Evolutionary conservation across 2,113 vertebrate genomes (phyloP).

Genomic region (Manacus vitellinus): DNA sequence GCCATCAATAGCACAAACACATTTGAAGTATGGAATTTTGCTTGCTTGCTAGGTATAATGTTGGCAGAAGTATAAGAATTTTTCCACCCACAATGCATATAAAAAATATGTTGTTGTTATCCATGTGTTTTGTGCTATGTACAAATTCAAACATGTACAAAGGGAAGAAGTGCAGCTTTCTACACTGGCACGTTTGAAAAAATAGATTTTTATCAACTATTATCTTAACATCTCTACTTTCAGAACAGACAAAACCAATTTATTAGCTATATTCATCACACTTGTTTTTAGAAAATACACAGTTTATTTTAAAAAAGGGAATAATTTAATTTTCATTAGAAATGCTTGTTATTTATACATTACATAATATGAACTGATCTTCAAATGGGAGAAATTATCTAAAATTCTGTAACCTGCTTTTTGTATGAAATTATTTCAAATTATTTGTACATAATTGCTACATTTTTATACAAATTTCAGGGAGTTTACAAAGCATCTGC

Average conservation of each 20-base stretch:
- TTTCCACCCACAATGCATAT: neutral
- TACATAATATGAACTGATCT: neutral
- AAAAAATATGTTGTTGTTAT: neutral
- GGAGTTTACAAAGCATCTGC: slow-evolving; percentile 35
- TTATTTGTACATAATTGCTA: neutral
- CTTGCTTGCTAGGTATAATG: neutral
- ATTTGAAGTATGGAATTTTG: neutral
- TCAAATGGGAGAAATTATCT: neutral
- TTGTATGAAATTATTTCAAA: neutral
- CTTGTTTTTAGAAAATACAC: neutral
- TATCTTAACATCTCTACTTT: neutral
- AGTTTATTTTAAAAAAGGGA: neutral
- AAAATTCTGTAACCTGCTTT: neutral
- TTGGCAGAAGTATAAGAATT: neutral
- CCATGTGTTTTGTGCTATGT: neutral
- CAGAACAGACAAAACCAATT: neutral
- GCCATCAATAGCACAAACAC: neutral
- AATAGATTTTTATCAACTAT: neutral
- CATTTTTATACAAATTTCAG: neutral
- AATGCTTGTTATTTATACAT: neutral
- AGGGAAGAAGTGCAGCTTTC: neutral
- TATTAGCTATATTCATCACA: neutral
- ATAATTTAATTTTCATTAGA: neutral
- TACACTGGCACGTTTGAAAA: neutral
- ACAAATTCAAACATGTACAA: accelerated